A percentile compares a stretch with the other conserved stretches of the same genome.
These are phyloP conservation scores for Phalacrocorax carbo DNA, from an alignment of 2,113 vertebrate species.

Conservation along the genomic window DNA sequence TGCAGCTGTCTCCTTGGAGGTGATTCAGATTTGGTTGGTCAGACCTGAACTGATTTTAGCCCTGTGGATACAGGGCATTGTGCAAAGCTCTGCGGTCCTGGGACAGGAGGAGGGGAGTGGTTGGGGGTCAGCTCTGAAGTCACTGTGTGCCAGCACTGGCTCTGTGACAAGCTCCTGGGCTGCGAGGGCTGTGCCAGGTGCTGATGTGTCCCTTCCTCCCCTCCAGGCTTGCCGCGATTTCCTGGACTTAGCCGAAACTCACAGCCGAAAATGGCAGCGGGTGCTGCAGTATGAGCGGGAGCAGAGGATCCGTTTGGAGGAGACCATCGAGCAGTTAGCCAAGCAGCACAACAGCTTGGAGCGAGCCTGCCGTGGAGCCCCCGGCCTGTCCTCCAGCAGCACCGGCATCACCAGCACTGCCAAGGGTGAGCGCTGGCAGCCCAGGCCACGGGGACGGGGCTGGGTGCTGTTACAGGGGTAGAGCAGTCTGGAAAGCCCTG, in stretches of 20 bases:
- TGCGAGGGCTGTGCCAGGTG: rapidly evolving
- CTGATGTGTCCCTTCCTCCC: not conserved
- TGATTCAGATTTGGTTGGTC: not conserved
- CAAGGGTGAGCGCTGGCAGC: slow-evolving; percentile 73
- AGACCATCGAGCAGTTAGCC: slow-evolving; percentile 96
- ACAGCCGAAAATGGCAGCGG: slow-evolving; percentile 95
- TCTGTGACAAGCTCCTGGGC: rapidly evolving
- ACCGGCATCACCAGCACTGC: slow-evolving; percentile 65
- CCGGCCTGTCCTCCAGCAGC: slow-evolving; percentile 70
- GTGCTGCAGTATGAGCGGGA: slow-evolving; percentile 95
- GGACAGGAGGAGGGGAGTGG: not conserved
- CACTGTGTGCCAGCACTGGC: rapidly evolving
- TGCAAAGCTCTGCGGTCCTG: not conserved
- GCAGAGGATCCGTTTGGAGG: slow-evolving; percentile 91
- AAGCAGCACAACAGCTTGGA: slow-evolving; percentile 99
- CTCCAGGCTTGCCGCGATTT: slow-evolving; percentile 95
- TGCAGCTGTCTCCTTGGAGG: rapidly evolving
- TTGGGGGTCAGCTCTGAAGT: not conserved
- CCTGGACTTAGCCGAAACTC: slow-evolving; percentile 90
- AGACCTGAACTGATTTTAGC: rapidly evolving
- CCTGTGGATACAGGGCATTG: rapidly evolving
- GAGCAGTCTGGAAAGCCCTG: rapidly evolving
- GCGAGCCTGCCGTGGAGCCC: slow-evolving; percentile 88
- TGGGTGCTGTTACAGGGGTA: not conserved
- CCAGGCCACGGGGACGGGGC: rapidly evolving